A percentile compares a stretch with the other conserved stretches of the same genome.
Conservation (phyloP, 2,888 invertebrate species). For the Tachystola acroxantha region DNA sequence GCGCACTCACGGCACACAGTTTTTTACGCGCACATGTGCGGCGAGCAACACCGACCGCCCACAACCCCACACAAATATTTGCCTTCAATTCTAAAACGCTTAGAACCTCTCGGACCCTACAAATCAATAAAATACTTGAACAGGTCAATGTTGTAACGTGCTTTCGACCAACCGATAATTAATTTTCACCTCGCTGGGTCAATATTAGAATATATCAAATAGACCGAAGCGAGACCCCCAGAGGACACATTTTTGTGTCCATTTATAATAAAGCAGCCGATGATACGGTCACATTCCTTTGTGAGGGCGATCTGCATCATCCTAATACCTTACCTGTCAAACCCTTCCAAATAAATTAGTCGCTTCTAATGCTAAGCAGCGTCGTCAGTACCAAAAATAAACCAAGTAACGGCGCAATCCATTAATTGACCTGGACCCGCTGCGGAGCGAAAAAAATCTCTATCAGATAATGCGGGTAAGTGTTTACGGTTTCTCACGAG, state of each 20-base stretch:
- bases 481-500: conserved; percentile 77
- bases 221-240: conserved; percentile 18
- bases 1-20: conserved; percentile 54
- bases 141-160: conserved; percentile 38
- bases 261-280: conserved; percentile 31
- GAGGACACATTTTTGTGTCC: conserved; percentile 23
- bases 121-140: conserved; percentile 48
- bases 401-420: conserved; percentile 72
- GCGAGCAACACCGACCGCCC: conserved; percentile 57
- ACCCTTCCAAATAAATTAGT: conserved; percentile 66
- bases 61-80: conserved; percentile 69
- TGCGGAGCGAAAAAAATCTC: conserved; percentile 66
- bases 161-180: conserved; percentile 24
- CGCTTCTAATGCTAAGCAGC: conserved; percentile 59
- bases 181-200: conserved; percentile 24
- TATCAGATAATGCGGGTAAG: conserved; percentile 75
- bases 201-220: conserved; percentile 14
- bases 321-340: conserved; percentile 61
- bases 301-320: conserved; percentile 45
- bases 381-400: conserved; percentile 61
- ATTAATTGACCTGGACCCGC: conserved; percentile 75
- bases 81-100: conserved; percentile 69
- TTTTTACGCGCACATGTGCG: conserved; percentile 66
- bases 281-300: conserved; percentile 41
- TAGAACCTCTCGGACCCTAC: conserved; percentile 53